Base-by-base conservation (phyloP, 2,113 vertebrate species). In the Mastomys coucha region DNA sequence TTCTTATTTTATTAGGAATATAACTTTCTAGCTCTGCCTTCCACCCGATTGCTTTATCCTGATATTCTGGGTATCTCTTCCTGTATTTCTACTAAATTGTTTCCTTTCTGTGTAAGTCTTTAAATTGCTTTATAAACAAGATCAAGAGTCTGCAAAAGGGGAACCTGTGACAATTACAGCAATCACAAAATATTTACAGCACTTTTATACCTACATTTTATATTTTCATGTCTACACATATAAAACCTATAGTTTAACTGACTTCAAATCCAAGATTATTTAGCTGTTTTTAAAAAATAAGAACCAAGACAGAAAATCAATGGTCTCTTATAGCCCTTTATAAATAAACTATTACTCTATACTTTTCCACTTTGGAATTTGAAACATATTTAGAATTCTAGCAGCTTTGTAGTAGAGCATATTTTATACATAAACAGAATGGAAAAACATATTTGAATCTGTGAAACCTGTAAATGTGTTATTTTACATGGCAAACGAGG, bases 231-330 rank as follows among this genome's bases (percentile, higher is more conserved):
- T 65, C 9, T 69, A 17, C 2, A 42, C 2, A 10, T 45, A n/a
- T 67, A 75, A 91, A 93, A 45, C 8, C 76, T 65, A 45, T 33
- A 91, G 70, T 45, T 91, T 86, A 89, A 76, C 16, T 28, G n/a
- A n/a, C 63, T 88, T 92, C 36, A 36, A 78, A 69, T 88, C 53
- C 82, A 84, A 88, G 39, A 51, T 92, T 81, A 94, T 56, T 51
- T 67, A 86, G 85, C 12, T 89, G 56, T 51, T 28, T 94, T 82
- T 26, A 36, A 36, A 36, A 89, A 89, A 69, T 81, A 91, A 67
- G n/a, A 69, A 16, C 39, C 45, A 5, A 77, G 22, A 51, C 13
- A 36, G 51, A 58, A 87, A 70, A 80, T 58, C 69, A 58, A 58
- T 88, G 36, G 24, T 17, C 24, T 73, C 63, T 88, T 19, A 75